Conservation (phyloP, 2,797 vertebrate species). For the Mormyrops attenuatus region DNA sequence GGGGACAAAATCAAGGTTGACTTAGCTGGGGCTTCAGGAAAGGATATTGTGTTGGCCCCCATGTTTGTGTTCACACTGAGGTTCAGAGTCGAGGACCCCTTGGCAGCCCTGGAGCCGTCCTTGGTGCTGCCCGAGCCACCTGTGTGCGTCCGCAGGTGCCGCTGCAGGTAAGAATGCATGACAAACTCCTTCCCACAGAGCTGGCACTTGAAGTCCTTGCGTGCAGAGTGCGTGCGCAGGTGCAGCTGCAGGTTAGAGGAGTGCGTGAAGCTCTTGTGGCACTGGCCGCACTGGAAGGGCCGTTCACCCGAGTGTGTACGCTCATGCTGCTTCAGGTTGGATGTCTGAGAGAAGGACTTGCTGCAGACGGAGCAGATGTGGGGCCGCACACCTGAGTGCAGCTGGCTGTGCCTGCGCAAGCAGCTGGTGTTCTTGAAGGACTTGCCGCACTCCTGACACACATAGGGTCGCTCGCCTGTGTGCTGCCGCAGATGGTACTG, state of each 20-base stretch:
- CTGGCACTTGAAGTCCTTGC: constrained; percentile 78
- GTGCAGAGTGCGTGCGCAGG: constrained; percentile 81
- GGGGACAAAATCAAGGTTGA: constrained; percentile 68
- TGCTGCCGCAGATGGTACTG: constrained; percentile 79
- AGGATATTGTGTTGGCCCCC: constrained; percentile 69
- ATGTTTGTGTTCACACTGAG: constrained; percentile 26
- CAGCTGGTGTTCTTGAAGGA: constrained; percentile 83
- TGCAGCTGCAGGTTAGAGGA: constrained; percentile 83
- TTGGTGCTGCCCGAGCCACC: constrained; percentile 37
- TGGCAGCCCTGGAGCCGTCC: constrained; percentile 52
- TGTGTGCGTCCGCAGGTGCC: constrained; percentile 81
- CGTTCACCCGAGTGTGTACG: constrained; percentile 85
- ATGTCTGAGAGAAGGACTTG: constrained; percentile 85
- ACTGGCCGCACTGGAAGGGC: constrained; percentile 77
- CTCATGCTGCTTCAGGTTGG: constrained; percentile 86
- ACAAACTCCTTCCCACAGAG: constrained; percentile 83
- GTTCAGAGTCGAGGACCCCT: constrained; percentile 54
- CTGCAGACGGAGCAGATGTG: constrained; percentile 77
- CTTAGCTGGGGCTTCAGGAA: constrained; percentile 66
- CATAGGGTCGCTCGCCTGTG: constrained; percentile 78
- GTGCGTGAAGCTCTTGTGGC: constrained; percentile 81
- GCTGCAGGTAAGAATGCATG: constrained; percentile 86
- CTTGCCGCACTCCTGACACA: constrained; percentile 82
- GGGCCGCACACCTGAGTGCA: constrained; percentile 78
- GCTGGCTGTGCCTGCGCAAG: constrained; percentile 73